A percentile compares a stretch with the other conserved stretches of the same genome.
Conservation (phyloP, 2,797 vertebrate genomes). For the Anolis apletophallus region DNA sequence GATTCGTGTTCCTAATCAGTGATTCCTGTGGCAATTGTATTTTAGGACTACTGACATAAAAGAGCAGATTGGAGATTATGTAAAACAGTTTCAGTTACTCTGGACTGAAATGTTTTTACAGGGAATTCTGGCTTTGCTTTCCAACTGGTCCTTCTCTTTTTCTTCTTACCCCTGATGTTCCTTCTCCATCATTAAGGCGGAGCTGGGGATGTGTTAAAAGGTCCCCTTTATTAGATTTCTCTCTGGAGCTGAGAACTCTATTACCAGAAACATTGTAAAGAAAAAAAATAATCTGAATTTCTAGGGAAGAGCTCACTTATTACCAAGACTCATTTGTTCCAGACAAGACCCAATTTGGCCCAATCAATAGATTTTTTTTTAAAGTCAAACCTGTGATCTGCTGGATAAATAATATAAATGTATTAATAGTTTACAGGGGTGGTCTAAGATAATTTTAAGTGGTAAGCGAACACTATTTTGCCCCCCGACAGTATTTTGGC, state of each 20-base stretch:
- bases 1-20: constrained; percentile 67
- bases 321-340: no score
- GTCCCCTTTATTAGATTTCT: neutral
- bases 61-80: constrained; percentile 55
- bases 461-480: no score
- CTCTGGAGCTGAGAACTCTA: neutral
- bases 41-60: constrained; percentile 57
- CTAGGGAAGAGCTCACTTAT: neutral
- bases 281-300: neutral
- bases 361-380: no score
- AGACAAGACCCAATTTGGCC: no score
- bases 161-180: neutral
- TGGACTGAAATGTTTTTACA: constrained; percentile 20
- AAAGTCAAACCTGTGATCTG: no score
- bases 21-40: constrained; percentile 66
- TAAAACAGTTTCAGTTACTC: constrained; percentile 54
- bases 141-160: neutral
- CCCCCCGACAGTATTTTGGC: no score
- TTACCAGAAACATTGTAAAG: neutral
- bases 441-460: no score
- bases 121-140: constrained; percentile 39
- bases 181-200: neutral
- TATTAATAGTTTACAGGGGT: no score
- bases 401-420: no score
- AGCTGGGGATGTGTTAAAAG: neutral